Percentiles rank a stretch among this genome's conserved stretches.
Evolutionary conservation across 2,888 invertebrate species (phyloP).

Genomic region (Standfussiana lucernea): DNA sequence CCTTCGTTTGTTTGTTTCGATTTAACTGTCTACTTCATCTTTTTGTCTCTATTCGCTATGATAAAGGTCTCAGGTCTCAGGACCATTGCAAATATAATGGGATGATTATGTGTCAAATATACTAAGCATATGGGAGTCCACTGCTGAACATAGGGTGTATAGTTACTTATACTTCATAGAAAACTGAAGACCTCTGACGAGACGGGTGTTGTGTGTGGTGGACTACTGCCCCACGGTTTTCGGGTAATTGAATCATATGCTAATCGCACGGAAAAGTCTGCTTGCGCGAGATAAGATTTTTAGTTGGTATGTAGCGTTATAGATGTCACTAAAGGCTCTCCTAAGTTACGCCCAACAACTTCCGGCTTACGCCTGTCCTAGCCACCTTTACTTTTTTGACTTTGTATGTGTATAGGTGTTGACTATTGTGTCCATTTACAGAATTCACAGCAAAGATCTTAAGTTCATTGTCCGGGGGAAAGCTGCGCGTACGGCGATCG

Average conservation of each 20-base stretch:
- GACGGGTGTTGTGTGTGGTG: not conserved
- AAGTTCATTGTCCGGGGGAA: constrained; percentile 70
- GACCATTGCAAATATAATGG: not conserved
- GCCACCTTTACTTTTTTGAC: not conserved
- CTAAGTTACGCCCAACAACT: not conserved
- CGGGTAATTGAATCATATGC: not conserved
- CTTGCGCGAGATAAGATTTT: not conserved
- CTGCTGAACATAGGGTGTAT: not conserved
- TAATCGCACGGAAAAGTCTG: not conserved
- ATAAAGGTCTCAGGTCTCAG: too few relatives aligned
- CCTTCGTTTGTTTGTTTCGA: not conserved
- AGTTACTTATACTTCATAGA: not conserved
- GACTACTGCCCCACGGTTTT: not conserved
- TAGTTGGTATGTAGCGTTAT: too few relatives aligned
- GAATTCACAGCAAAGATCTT: constrained; percentile 91
- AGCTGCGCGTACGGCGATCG: constrained; percentile 87
- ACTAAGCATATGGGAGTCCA: not conserved
- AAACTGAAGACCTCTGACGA: not conserved
- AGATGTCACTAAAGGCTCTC: not conserved
- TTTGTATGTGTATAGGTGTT: not conserved
- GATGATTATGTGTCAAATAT: not conserved
- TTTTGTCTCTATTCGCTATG: not conserved
- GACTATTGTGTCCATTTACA: constrained; percentile 79
- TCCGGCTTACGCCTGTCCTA: too few relatives aligned
- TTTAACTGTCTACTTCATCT: not conserved